A percentile compares a stretch with the other conserved stretches of the same genome.
These are phyloP conservation scores for Cheilosia grossa DNA, from an alignment of 2,888 invertebrate genomes.

Conservation along the genomic window DNA sequence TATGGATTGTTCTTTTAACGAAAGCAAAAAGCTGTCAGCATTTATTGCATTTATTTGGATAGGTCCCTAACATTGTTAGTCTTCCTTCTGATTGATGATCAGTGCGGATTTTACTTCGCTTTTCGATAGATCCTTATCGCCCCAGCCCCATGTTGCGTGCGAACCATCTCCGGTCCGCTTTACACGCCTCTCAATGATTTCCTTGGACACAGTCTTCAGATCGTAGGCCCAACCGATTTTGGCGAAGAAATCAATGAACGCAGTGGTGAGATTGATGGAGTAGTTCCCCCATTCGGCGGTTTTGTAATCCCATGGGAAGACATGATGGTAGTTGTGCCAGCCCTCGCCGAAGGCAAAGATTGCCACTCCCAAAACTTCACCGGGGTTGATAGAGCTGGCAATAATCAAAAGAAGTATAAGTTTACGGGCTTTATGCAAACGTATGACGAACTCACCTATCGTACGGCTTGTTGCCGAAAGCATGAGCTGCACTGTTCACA, in stretches of 20 bases:
- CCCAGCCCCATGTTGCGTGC: conserved; percentile 92
- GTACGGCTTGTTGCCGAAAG: conserved; percentile 90
- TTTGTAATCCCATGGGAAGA: conserved; percentile 94
- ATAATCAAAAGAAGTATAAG: not conserved
- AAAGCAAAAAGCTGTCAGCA: conserved; percentile 32
- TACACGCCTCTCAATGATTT: conserved; percentile 88
- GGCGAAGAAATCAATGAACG: conserved; percentile 91
- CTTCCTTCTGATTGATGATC: conserved; percentile 85
- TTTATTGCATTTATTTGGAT: conserved; percentile 23
- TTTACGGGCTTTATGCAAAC: not conserved
- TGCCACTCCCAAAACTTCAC: conserved; percentile 87
- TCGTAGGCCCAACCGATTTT: conserved; percentile 95
- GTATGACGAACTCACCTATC: conserved; percentile 85
- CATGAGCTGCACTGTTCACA: conserved; percentile 95
- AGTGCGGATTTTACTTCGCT: conserved; percentile 85
- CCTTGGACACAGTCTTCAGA: conserved; percentile 90
- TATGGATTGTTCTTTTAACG: conserved; percentile 20
- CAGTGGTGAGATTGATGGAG: conserved; percentile 89
- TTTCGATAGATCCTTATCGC: conserved; percentile 87
- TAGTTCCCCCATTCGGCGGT: conserved; percentile 91
- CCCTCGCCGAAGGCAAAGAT: conserved; percentile 88
- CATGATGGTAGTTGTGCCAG: conserved; percentile 93
- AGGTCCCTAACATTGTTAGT: conserved; percentile 80
- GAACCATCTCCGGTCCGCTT: conserved; percentile 90
- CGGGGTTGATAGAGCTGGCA: conserved; percentile 86